phyloP scores from a whole-genome alignment of 2,113 vertebrate genomes.

The Atherinomorus stipes region DNA sequence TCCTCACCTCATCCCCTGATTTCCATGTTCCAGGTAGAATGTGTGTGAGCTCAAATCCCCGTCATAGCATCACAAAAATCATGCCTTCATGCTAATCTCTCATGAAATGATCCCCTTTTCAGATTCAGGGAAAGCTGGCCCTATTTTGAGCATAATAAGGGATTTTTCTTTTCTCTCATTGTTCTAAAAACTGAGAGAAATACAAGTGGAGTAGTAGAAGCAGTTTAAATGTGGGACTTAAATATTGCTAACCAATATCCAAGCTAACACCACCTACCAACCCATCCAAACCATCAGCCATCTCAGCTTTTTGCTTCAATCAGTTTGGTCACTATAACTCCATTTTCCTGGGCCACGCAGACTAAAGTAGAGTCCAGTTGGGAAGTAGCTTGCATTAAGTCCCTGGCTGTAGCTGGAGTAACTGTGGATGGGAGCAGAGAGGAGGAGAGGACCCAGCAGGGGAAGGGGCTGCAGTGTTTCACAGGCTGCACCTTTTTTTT shows the following conservation, averaged over 20 bases:
- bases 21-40: slow-evolving; percentile 25
- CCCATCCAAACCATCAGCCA: slow-evolving; percentile 30
- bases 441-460: slow-evolving; percentile 58
- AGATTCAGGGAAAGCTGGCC: neutral
- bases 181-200: neutral
- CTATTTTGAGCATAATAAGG: neutral
- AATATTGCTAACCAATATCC: slow-evolving; percentile 38
- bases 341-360: neutral
- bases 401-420: slow-evolving; percentile 59
- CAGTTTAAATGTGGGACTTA: neutral
- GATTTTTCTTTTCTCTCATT: too few species aligned
- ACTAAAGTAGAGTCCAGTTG: neutral
- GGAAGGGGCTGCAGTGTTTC: slow-evolving; percentile 62
- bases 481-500: slow-evolving; percentile 11
- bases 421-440: slow-evolving; percentile 61
- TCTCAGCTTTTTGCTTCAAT: slow-evolving; percentile 38
- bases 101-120: slow-evolving; percentile 27
- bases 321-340: neutral
- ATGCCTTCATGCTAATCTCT: slow-evolving; percentile 2
- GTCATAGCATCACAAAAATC: slow-evolving; percentile 31
- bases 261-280: slow-evolving; percentile 35
- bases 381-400: neutral
- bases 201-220: neutral
- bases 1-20: slow-evolving; percentile 39
- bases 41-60: slow-evolving; percentile 20